Evolutionary conservation across 2,797 vertebrate species (phyloP).

Genomic region (Acridotheres tristis): DNA sequence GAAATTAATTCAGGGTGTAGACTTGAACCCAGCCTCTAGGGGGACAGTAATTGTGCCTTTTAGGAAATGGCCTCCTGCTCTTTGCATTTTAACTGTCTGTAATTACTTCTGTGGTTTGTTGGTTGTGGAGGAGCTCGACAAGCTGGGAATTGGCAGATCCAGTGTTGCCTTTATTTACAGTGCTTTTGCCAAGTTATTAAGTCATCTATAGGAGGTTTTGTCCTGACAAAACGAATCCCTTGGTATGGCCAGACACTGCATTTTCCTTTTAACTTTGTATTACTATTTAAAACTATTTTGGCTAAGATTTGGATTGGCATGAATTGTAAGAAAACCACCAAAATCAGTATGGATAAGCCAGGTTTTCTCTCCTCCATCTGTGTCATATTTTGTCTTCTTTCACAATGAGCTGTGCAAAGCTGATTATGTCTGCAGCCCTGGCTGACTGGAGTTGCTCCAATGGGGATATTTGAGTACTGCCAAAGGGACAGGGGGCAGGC

Average conservation of each 20-base stretch:
- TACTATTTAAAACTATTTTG: background rate
- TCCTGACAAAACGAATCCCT: constrained; percentile 16
- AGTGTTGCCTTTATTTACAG: constrained; percentile 28
- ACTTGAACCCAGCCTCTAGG: constrained; percentile 32
- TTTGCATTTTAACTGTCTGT: constrained; percentile 44
- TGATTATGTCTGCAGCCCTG: background rate
- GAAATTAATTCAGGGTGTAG: constrained; percentile 28
- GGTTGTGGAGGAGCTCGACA: constrained; percentile 9
- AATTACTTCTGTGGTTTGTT: constrained; percentile 50
- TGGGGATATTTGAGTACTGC: background rate
- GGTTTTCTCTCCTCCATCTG: background rate
- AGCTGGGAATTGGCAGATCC: constrained; percentile 37
- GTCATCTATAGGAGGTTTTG: background rate
- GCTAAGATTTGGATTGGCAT: background rate
- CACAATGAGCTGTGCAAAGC: background rate
- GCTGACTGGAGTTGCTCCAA: background rate
- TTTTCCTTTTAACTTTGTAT: background rate
- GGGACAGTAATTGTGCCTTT: constrained; percentile 32
- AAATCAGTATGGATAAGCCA: background rate
- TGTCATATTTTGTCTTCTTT: background rate
- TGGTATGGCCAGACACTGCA: background rate
- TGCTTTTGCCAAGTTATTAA: constrained; percentile 41
- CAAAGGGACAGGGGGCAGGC: background rate
- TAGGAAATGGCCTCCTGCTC: constrained; percentile 19
- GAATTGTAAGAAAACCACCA: background rate